These are phyloP conservation scores for Hydropotes inermis DNA, from an alignment of 2,113 vertebrate species.

Conservation along the genomic window DNA sequence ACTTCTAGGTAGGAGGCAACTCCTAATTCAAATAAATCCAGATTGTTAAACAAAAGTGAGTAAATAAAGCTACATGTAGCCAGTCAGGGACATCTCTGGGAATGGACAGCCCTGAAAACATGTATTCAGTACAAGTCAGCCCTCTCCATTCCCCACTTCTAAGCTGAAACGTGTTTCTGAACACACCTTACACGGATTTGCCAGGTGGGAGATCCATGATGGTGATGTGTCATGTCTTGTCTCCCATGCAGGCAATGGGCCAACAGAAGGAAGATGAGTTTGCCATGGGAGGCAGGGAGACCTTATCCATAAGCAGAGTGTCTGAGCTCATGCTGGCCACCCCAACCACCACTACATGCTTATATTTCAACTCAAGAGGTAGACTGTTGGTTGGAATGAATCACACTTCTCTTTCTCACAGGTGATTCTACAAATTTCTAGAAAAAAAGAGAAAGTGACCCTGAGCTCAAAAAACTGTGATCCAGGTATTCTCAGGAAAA, in stretches of 20 bases:
- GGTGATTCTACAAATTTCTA: conserved; percentile 3
- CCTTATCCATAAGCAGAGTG: not conserved
- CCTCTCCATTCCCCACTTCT: not conserved
- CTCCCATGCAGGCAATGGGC: not conserved
- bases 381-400: not conserved
- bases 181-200: accelerated
- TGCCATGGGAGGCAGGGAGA: accelerated
- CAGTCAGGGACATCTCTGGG: not conserved
- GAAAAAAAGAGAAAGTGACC: not conserved
- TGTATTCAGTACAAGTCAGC: not conserved
- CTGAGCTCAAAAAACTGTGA: not conserved
- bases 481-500: not conserved
- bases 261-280: not conserved
- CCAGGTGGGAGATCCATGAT: not conserved
- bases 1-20: not conserved
- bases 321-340: not conserved
- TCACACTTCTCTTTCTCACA: not conserved
- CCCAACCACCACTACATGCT: not conserved
- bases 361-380: not conserved
- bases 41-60: not conserved
- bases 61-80: not conserved
- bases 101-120: not conserved
- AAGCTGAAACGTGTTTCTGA: not conserved
- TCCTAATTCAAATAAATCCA: not conserved
- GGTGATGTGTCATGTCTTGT: not conserved